Evolutionary conservation across 1,140 invertebrate species (phyloP).

Genomic region (Hirudo medicinalis): DNA sequence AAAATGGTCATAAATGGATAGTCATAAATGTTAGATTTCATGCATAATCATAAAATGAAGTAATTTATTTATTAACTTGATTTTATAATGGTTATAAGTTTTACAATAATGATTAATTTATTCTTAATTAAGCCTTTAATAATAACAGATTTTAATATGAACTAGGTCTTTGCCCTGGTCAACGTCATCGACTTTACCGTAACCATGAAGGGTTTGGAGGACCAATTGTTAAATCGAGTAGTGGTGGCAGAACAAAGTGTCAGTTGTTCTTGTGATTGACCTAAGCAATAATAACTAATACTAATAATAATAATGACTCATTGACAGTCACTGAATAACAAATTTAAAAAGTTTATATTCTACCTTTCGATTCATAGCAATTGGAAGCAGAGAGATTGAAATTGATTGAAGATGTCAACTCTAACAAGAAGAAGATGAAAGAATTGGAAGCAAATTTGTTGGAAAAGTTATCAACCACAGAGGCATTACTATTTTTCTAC

Average conservation of each 20-base stretch:
- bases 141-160: too few species aligned
- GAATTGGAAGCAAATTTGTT: slow-evolving; percentile 82
- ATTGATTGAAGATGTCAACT: slow-evolving; percentile 85
- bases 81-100: too few species aligned
- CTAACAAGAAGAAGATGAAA: slow-evolving; percentile 89
- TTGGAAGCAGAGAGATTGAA: slow-evolving; percentile 81
- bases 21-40: too few species aligned
- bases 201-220: slow-evolving; percentile 86
- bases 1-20: too few species aligned
- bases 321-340: too few species aligned
- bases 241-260: slow-evolving; percentile 80
- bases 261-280: neutral
- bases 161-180: slow-evolving; percentile 67
- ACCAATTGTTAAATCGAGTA: slow-evolving; percentile 83
- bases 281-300: neutral
- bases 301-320: too few species aligned
- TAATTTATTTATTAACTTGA: too few species aligned
- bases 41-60: too few species aligned
- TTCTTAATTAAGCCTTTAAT: too few species aligned
- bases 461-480: slow-evolving; percentile 70
- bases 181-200: slow-evolving; percentile 95
- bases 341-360: neutral
- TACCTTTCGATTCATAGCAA: slow-evolving; percentile 42
- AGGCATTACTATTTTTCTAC: neutral
- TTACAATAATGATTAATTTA: too few species aligned